phyloP scores from a whole-genome alignment of 2,888 invertebrate species.

The Cheiracanthium punctorium region DNA sequence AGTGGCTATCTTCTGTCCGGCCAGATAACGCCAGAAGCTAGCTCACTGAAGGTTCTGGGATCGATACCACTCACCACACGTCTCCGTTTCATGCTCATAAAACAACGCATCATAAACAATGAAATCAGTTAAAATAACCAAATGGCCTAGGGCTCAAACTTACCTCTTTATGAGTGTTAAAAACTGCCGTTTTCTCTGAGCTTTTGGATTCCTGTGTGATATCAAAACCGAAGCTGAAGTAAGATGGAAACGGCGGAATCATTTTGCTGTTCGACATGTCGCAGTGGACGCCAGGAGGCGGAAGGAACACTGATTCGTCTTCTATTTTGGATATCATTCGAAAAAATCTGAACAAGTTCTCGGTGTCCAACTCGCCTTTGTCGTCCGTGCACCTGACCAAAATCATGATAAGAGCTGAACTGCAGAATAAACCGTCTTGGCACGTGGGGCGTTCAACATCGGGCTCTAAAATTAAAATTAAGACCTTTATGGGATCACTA shows the following conservation, averaged over 20 bases:
- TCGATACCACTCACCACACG: too few species aligned
- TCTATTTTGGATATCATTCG: conserved; percentile 9
- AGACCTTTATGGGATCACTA: too few species aligned
- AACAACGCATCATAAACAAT: too few species aligned
- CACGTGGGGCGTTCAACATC: conserved; percentile 26
- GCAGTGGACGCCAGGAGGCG: conserved; percentile 33
- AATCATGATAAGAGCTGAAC: background rate
- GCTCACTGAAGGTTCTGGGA: too few species aligned
- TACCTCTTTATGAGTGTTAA: conserved; percentile 30
- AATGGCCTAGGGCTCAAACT: background rate
- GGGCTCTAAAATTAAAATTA: conserved; percentile 21
- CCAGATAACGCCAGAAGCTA: too few species aligned
- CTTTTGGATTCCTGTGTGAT: background rate
- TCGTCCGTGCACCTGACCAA: conserved; percentile 22
- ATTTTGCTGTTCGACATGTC: background rate
- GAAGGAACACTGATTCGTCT: conserved; percentile 29
- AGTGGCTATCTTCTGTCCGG: too few species aligned
- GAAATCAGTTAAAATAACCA: background rate
- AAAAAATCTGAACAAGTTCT: conserved; percentile 29
- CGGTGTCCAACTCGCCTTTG: background rate
- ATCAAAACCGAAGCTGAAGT: conserved; percentile 54
- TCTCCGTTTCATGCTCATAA: too few species aligned
- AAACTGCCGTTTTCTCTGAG: background rate
- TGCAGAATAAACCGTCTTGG: background rate
- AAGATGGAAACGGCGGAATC: conserved; percentile 31